A percentile compares a stretch with the other conserved stretches of the same genome.
phyloP scores from a whole-genome alignment of 2,797 vertebrate species.

The Euthynnus affinis region DNA sequence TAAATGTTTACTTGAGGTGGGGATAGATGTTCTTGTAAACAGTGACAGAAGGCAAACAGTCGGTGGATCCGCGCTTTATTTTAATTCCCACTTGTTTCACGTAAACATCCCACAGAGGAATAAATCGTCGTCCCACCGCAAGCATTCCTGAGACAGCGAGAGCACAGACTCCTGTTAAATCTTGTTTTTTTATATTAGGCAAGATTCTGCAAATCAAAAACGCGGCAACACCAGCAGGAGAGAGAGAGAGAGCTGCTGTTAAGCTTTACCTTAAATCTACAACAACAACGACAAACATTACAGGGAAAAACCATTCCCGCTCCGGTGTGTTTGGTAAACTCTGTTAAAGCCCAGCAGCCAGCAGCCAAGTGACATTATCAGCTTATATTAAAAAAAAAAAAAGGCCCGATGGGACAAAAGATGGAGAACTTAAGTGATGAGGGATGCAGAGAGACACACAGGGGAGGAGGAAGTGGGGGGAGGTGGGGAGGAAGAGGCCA shows the following conservation, averaged over 20 bases:
- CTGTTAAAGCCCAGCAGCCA: constrained; percentile 2
- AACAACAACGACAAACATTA: constrained; percentile 1
- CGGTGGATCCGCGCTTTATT: constrained; percentile 26
- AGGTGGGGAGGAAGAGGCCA: constrained; percentile 17
- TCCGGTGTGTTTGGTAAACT: constrained; percentile 24
- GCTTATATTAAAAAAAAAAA: too few relatives aligned
- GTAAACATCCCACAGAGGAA: constrained; percentile 44
- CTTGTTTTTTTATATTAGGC: constrained; percentile 36
- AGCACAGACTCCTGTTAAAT: constrained; percentile 52
- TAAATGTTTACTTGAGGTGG: constrained; percentile 49
- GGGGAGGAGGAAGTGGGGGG: too few relatives aligned
- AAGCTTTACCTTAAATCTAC: constrained; percentile 17
- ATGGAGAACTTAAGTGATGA: constrained; percentile 36
- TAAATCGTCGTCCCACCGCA: constrained; percentile 25
- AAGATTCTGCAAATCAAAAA: constrained; percentile 21
- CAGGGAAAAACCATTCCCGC: constrained; percentile 4
- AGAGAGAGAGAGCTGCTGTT: background rate
- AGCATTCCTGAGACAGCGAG: constrained; percentile 35
- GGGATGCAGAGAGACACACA: constrained; percentile 16
- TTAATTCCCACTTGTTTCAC: constrained; percentile 33
- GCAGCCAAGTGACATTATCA: constrained; percentile 27
- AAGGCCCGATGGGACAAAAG: constrained; percentile 20
- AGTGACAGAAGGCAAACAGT: constrained; percentile 10
- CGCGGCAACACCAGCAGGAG: background rate
- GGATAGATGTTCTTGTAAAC: constrained; percentile 36